Percentiles rank a stretch among this genome's conserved stretches.
phyloP scores from a whole-genome alignment of 2,113 vertebrate species.

The Mixornis gularis region DNA sequence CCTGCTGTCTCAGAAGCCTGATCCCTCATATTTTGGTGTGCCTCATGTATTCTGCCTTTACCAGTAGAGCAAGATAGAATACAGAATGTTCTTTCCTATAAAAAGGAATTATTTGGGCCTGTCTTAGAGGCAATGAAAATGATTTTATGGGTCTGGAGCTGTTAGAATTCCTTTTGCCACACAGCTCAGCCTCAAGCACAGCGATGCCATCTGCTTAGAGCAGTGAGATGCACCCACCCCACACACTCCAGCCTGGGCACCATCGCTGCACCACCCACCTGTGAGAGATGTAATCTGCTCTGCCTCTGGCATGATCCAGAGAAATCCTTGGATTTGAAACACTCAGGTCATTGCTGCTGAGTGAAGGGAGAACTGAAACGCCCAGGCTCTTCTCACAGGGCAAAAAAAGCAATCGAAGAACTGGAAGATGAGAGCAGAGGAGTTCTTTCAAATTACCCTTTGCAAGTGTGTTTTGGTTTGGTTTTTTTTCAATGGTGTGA shows the following conservation, averaged over 20 bases:
- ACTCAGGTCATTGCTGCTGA: background rate
- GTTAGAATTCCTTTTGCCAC: background rate
- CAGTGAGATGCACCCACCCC: accelerated
- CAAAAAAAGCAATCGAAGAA: background rate
- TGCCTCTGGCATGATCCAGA: background rate
- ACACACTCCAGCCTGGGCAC: background rate
- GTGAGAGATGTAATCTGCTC: background rate
- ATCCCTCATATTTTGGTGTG: background rate
- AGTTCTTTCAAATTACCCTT: background rate
- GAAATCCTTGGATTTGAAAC: background rate
- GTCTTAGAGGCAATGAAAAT: background rate
- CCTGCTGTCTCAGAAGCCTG: background rate
- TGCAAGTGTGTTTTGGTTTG: background rate
- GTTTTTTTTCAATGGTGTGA: background rate
- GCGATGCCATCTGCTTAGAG: accelerated
- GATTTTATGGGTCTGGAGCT: background rate
- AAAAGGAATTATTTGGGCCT: background rate
- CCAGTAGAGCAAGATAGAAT: background rate
- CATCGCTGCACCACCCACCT: accelerated
- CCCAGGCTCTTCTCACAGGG: background rate
- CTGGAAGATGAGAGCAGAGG: background rate
- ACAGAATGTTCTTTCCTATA: background rate
- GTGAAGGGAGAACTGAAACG: accelerated
- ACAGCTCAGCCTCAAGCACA: background rate
- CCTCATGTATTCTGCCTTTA: background rate